Percentiles rank a stretch among this genome's conserved stretches.
Conservation (phyloP, 2,888 invertebrate genomes). For the Trachelus stipa region DNA sequence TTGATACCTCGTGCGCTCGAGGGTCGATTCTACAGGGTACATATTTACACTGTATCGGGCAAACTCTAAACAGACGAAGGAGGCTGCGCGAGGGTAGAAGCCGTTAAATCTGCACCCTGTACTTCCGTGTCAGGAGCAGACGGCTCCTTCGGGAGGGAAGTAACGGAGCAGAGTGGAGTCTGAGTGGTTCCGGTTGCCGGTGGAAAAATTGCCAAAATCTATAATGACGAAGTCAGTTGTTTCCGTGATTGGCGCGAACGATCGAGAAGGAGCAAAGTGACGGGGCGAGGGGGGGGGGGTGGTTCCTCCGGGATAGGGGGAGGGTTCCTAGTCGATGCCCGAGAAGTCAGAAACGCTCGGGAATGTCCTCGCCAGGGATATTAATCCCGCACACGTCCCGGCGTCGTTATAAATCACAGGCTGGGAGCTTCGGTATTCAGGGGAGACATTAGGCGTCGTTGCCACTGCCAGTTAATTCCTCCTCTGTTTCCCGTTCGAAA, state of each 20-base stretch:
- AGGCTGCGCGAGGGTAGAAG: not conserved
- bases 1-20: not conserved
- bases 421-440: no score
- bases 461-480: no score
- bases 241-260: not conserved
- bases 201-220: not conserved
- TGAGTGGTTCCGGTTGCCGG: not conserved
- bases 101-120: conserved; percentile 5
- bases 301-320: no score
- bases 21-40: conserved; percentile 4
- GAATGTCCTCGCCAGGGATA: no score
- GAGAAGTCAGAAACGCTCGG: no score
- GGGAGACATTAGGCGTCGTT: no score
- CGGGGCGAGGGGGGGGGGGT: not conserved
- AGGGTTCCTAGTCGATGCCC: no score
- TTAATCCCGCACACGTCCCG: no score
- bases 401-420: no score
- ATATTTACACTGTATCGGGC: conserved; percentile 1
- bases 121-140: not conserved
- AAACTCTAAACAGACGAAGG: conserved; percentile 4
- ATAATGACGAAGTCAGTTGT: no score
- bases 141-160: not conserved
- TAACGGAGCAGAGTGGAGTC: no score
- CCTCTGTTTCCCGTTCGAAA: no score
- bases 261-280: not conserved